A percentile compares a stretch with the other conserved stretches of the same genome.
These are phyloP conservation scores for Drosophila suzukii DNA, from an alignment of 1,140 invertebrate species.

Conservation along the genomic window DNA sequence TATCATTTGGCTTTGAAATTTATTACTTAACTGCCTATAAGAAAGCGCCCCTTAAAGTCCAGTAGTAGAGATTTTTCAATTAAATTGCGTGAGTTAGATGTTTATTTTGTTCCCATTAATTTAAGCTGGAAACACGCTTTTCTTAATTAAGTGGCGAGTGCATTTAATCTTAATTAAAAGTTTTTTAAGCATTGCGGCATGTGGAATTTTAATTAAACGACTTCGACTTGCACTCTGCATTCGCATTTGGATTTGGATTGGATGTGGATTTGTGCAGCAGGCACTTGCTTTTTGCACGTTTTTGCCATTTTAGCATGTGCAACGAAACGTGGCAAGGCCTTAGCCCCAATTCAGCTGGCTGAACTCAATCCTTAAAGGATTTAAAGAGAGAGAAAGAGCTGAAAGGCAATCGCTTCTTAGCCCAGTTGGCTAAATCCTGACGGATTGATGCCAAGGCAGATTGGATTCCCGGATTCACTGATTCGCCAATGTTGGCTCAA, in stretches of 20 bases:
- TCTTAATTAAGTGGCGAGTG: constrained; percentile 20
- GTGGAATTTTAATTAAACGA: constrained; percentile 43
- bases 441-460: constrained; percentile 19
- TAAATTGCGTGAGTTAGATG: background rate
- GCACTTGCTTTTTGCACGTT: constrained; percentile 16
- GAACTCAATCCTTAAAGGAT: constrained; percentile 49
- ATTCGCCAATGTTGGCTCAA: background rate
- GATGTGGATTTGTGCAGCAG: constrained; percentile 10
- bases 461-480: background rate
- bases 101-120: too few species aligned
- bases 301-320: constrained; percentile 24
- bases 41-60: too few species aligned
- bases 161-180: constrained; percentile 45
- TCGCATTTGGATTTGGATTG: constrained; percentile 9
- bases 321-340: constrained; percentile 42
- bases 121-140: too few species aligned
- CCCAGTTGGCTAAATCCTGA: constrained; percentile 14
- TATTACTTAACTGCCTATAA: background rate
- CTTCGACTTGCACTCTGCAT: constrained; percentile 37
- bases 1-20: background rate
- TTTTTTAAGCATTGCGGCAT: constrained; percentile 15
- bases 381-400: constrained; percentile 12
- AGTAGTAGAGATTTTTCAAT: too few species aligned
- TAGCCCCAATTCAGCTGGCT: constrained; percentile 43
- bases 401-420: constrained; percentile 25